Base-by-base conservation (phyloP, 2,797 vertebrate genomes). In the Muscicapa comitata region DNA sequence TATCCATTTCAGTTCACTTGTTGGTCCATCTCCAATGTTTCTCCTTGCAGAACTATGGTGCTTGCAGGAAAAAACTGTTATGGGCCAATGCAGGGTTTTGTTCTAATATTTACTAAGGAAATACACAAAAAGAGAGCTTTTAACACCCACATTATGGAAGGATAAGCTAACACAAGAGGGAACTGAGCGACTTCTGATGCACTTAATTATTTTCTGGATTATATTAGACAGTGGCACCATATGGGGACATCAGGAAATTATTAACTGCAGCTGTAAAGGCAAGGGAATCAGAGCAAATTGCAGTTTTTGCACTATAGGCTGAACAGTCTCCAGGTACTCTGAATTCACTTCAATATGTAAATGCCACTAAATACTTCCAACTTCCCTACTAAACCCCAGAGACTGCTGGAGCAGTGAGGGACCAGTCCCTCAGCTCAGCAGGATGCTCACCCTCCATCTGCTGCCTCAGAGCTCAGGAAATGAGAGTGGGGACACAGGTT, bases 161-260 rank as follows among this genome's bases (percentile, higher is more conserved):
- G 12, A 45, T 57, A 87, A 91, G 17, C 17, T 87, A 79, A 55
- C 29, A 71, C n/a, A 78, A 78, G 16, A 77, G 9, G 17, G 21
- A 87, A 91, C 17, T 21, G 37, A 76, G 81, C 12, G 35, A 71
- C 3, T 91, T 93, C 38, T 48, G 71, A 80, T 17, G 26, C 37
- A 92, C 54, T 59, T 85, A 50, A 74, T 91, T 76, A 58, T 82
- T 91, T 91, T 77, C 61, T 89, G 42, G 33, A 48, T 81, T 86
- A 43, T 72, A 40, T 79, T 78, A 89, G 43, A 28, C 38, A 48
- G 16, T 63, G 68, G n/a, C 10, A 75, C n/a, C 23, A 13, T 65
- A 28, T 23, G 7, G 13, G 9, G 13, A 42, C 40, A 72, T 11
- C 16, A 55, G 23, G 13, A 79, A 87, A 76, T 76, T 75, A 62